phyloP scores from a whole-genome alignment of 2,797 vertebrate genomes.

The Cyprinodon diabolis region DNA sequence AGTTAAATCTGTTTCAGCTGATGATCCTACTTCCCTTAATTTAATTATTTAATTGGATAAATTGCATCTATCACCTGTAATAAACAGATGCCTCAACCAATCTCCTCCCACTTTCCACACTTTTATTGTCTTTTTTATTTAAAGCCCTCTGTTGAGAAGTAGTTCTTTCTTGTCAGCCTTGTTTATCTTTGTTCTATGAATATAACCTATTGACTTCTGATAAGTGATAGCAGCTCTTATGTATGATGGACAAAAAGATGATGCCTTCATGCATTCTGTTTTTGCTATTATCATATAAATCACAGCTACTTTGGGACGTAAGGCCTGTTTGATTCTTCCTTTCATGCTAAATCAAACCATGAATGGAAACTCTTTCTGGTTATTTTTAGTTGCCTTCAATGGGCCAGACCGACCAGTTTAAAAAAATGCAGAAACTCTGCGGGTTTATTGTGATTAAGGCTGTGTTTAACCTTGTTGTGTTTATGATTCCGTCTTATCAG shows the following conservation, averaged over 20 bases:
- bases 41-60: not conserved
- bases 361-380: not conserved
- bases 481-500: conserved; percentile 1
- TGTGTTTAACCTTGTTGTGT: not conserved
- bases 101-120: not conserved
- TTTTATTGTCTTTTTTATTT: not conserved
- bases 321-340: not conserved
- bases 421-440: not conserved
- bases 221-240: not conserved
- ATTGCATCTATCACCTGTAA: not conserved
- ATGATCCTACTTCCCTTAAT: not conserved
- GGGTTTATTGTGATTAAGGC: not conserved
- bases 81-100: not conserved
- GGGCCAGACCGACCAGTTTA: not conserved
- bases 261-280: not conserved
- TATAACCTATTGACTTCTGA: not conserved
- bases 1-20: not conserved
- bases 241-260: not conserved
- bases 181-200: not conserved
- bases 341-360: conserved; percentile 1
- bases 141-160: not conserved
- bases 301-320: not conserved
- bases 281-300: not conserved
- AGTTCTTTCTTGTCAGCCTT: not conserved
- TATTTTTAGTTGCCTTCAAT: not conserved